These are phyloP conservation scores for Drosophila nigritarsus DNA, from an alignment of 2,888 invertebrate species.

Conservation along the genomic window DNA sequence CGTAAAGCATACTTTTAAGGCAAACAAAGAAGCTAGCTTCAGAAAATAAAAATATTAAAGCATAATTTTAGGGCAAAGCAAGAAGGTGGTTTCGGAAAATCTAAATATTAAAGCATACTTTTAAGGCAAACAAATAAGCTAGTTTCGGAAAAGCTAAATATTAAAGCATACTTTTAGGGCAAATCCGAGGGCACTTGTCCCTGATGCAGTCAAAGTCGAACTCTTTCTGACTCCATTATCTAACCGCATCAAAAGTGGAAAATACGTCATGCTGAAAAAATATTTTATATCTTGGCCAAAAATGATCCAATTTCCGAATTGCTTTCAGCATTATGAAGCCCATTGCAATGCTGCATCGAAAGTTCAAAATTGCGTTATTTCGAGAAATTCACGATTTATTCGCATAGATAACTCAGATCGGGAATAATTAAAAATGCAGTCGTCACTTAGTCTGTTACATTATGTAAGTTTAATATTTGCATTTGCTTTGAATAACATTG, in stretches of 20 bases:
- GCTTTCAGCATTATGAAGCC: neutral
- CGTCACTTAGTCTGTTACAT: conserved; percentile 13
- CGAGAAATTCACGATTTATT: neutral
- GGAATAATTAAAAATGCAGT: neutral
- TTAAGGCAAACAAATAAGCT: neutral
- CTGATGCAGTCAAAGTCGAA: neutral
- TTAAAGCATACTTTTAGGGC: neutral
- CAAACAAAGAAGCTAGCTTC: neutral
- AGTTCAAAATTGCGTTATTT: too few species aligned
- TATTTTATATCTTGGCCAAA: neutral
- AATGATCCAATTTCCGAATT: neutral
- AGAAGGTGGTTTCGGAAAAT: too few species aligned
- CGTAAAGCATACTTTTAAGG: neutral
- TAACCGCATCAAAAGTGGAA: too few species aligned
- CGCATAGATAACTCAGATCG: neutral
- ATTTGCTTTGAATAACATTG: conserved; percentile 36
- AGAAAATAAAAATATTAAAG: too few species aligned
- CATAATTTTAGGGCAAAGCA: neutral
- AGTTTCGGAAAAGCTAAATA: neutral
- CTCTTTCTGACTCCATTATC: too few species aligned
- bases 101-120: neutral
- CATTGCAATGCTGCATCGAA: neutral
- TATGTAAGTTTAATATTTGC: conserved; percentile 40
- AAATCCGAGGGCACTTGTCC: neutral
- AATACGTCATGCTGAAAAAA: neutral